Percentiles rank a stretch among this genome's conserved stretches.
Evolutionary conservation across 2,113 vertebrate genomes (phyloP).

Genomic region (Limnothrissa miodon): DNA sequence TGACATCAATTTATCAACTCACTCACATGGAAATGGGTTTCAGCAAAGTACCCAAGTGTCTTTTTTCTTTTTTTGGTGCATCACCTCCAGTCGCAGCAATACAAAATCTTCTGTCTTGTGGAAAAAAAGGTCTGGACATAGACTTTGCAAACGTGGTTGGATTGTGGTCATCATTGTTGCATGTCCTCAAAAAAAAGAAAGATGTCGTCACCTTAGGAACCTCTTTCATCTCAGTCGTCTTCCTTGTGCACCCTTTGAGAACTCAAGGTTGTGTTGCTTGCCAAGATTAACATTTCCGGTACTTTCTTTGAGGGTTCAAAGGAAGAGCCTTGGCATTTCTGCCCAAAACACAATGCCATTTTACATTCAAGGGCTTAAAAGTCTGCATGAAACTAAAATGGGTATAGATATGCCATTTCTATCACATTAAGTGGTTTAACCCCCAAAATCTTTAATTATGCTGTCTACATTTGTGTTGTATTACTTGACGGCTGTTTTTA

Average conservation of each 20-base stretch:
- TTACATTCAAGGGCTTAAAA: conserved; percentile 37
- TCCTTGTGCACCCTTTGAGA: neutral
- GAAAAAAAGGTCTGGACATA: neutral
- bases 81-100: conserved; percentile 55
- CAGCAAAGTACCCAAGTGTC: neutral
- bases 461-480: neutral
- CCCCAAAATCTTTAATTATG: neutral
- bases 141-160: neutral
- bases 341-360: neutral
- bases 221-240: conserved; percentile 1
- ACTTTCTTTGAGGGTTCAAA: conserved; percentile 5
- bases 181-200: neutral
- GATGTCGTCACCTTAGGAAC: neutral
- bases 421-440: conserved; percentile 21
- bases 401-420: conserved; percentile 31
- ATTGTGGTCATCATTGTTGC: neutral
- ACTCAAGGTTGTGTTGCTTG: neutral
- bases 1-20: conserved; percentile 44
- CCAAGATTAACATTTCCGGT: neutral
- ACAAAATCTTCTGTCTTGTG: conserved; percentile 25
- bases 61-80: conserved; percentile 39
- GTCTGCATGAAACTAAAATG: conserved; percentile 39
- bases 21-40: conserved; percentile 22
- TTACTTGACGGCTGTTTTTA: conserved; percentile 49
- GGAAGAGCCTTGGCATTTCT: neutral